Conservation (phyloP, 1,140 invertebrate genomes). For the Drosophila elegans region DNA sequence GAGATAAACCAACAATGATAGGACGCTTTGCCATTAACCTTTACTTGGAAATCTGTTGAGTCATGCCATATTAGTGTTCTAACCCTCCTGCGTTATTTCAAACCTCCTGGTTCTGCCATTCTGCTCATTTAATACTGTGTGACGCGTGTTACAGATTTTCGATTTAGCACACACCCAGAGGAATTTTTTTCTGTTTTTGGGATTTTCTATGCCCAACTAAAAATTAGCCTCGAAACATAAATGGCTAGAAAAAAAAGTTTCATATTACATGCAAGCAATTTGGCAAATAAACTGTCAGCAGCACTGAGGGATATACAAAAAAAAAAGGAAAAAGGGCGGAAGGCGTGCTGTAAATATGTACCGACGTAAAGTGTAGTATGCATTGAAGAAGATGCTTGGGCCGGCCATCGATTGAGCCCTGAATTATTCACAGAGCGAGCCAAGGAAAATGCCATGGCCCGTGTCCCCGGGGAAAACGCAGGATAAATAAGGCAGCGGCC, state of each 20-base stretch:
- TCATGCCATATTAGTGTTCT: slow-evolving; percentile 61
- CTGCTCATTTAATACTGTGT: slow-evolving; percentile 35
- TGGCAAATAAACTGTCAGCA: slow-evolving; percentile 82
- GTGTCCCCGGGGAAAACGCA: slow-evolving; percentile 62
- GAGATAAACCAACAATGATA: slow-evolving; percentile 20
- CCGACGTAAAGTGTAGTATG: background rate
- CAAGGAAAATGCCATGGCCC: slow-evolving; percentile 45
- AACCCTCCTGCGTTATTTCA: background rate
- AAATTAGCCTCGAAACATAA: slow-evolving; percentile 64
- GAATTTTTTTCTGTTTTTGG: slow-evolving; percentile 18
- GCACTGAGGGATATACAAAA: slow-evolving; percentile 22
- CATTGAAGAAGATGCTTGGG: slow-evolving; percentile 57
- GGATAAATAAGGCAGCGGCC: slow-evolving; percentile 61
- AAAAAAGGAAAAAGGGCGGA: background rate
- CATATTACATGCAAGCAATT: slow-evolving; percentile 80
- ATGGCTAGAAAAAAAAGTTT: slow-evolving; percentile 59
- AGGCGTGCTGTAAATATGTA: background rate
- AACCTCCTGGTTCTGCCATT: slow-evolving; percentile 4
- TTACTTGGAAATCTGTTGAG: slow-evolving; percentile 53
- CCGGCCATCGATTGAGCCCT: slow-evolving; percentile 63
- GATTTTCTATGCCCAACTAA: slow-evolving; percentile 29
- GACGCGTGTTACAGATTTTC: slow-evolving; percentile 81
- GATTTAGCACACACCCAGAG: slow-evolving; percentile 69
- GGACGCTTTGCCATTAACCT: slow-evolving; percentile 3
- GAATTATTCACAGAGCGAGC: slow-evolving; percentile 67